A percentile compares a stretch with the other conserved stretches of the same genome.
Conservation (phyloP, 1,140 invertebrate genomes). For the Heterodera schachtii region DNA sequence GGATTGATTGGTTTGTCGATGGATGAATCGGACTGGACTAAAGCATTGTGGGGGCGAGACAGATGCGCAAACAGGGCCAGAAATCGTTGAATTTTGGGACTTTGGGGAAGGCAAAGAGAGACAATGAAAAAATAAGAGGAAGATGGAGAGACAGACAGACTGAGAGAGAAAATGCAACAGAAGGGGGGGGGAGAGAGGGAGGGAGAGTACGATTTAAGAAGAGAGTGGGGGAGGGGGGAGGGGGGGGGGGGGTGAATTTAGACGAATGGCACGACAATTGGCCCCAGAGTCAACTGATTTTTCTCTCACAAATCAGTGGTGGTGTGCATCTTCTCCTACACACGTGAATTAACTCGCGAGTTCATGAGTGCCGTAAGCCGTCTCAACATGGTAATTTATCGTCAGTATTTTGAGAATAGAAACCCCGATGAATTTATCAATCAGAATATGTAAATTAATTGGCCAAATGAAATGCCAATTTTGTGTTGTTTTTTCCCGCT, state of each 20-base stretch:
- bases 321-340: constrained; percentile 60
- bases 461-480: background rate
- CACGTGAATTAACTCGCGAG: constrained; percentile 61
- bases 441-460: background rate
- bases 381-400: constrained; percentile 35
- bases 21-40: background rate
- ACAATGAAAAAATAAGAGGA: too few relatives aligned
- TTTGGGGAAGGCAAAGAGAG: background rate
- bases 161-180: too few relatives aligned
- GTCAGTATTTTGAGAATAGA: too few relatives aligned
- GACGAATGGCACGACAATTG: too few relatives aligned
- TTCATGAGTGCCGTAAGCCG: constrained; percentile 61
- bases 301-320: constrained; percentile 60
- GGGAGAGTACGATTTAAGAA: too few relatives aligned
- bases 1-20: background rate
- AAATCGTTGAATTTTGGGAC: background rate
- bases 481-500: background rate
- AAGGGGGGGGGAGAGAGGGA: too few relatives aligned
- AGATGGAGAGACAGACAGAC: too few relatives aligned
- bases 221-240: too few relatives aligned
- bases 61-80: background rate
- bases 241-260: too few relatives aligned
- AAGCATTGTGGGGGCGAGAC: background rate
- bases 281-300: background rate
- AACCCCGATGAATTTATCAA: too few relatives aligned